Percentiles rank a stretch among this genome's conserved stretches.
These are phyloP conservation scores for Glaucomys volans DNA, from an alignment of 2,113 vertebrate genomes.

Conservation along the genomic window DNA sequence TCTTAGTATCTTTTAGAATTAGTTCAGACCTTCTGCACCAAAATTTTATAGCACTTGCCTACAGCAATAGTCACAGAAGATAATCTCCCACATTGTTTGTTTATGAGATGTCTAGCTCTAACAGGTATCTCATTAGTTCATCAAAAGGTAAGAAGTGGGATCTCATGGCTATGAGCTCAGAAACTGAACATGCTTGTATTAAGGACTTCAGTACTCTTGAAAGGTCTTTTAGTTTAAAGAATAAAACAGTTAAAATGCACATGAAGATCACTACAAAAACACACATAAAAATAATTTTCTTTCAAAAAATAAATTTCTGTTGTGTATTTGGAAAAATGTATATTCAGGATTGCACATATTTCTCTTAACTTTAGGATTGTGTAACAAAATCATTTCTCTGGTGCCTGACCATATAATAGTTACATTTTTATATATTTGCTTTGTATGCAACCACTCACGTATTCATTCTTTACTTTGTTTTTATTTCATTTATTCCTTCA, in stretches of 20 bases:
- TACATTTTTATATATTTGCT: not conserved
- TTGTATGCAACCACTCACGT: not conserved
- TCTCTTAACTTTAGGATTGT: not conserved
- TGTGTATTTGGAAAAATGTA: not conserved
- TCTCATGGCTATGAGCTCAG: not conserved
- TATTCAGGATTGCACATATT: not conserved
- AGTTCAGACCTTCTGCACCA: not conserved
- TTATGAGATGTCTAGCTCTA: not conserved
- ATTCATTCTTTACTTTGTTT: not conserved
- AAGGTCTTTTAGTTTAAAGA: not conserved
- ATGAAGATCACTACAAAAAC: constrained; percentile 20
- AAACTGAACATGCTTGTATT: not conserved
- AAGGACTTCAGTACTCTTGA: not conserved
- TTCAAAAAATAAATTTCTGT: not conserved
- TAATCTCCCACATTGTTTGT: not conserved
- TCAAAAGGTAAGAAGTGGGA: constrained; percentile 1
- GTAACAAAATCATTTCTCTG: not conserved
- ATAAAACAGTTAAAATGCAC: constrained; percentile 2
- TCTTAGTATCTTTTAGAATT: constrained; percentile 32
- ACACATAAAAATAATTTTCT: not conserved
- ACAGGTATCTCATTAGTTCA: not conserved
- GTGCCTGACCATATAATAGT: not conserved
- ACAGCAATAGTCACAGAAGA: not conserved
- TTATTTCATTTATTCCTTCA: not conserved
- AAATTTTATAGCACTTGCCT: not conserved